Percentiles rank a stretch among this genome's conserved stretches.
phyloP scores from a whole-genome alignment of 2,113 vertebrate genomes.

The Caloenas nicobarica region DNA sequence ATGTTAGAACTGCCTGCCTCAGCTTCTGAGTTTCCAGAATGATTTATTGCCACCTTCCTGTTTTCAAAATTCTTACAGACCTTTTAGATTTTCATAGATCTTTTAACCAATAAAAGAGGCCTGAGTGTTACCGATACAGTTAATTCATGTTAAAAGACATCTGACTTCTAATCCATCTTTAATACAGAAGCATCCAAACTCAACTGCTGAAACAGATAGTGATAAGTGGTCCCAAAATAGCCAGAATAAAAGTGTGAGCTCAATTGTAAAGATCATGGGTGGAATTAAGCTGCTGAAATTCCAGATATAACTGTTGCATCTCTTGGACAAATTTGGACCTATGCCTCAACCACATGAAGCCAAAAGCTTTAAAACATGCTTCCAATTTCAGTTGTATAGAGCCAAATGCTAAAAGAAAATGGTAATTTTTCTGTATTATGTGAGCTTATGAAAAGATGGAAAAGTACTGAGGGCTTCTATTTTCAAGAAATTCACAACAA shows the following conservation, averaged over 20 bases:
- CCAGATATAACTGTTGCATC: background rate
- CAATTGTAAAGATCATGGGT: background rate
- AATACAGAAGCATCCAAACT: background rate
- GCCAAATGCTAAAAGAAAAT: slow-evolving; percentile 7
- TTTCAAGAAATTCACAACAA: slow-evolving; percentile 9
- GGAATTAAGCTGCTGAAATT: background rate
- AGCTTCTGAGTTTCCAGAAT: background rate
- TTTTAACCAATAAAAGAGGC: background rate
- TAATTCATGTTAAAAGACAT: background rate
- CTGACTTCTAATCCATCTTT: background rate
- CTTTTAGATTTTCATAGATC: background rate
- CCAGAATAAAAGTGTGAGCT: background rate
- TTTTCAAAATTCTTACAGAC: background rate
- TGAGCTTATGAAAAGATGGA: background rate
- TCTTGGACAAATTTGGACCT: slow-evolving; percentile 18
- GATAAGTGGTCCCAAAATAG: background rate
- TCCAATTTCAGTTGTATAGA: background rate
- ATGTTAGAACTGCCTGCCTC: background rate
- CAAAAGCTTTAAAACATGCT: background rate
- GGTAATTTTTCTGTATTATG: background rate
- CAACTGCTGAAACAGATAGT: background rate
- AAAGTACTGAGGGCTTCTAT: background rate
- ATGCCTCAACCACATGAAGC: background rate
- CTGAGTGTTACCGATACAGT: background rate
- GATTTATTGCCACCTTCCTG: background rate